Evolutionary conservation across 2,888 invertebrate species (phyloP), one percentile per base, ranked within the genome.

Genomic region (Erebia aethiops): DNA sequence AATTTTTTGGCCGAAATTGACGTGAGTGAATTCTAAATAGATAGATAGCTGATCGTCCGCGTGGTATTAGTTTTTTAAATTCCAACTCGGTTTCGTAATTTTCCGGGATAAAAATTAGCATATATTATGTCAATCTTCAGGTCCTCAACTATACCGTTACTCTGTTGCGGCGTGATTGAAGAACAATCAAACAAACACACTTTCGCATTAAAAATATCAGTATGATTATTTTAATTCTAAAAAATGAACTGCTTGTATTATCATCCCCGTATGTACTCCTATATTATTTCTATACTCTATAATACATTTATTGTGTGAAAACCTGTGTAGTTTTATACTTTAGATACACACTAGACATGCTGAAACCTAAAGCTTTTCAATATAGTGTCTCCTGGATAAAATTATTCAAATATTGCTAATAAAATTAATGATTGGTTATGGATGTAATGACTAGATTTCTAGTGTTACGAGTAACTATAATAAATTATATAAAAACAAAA

Each of bases 361-460:
- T 8, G 52, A 52, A 52, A n/a, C 52, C 52, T 16, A 52, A 10
- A 52, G 9, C 2, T 14, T 14, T 51, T 16, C 16, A 52, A 8
- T 16, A 16, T 58, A 58, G 9, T 35, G 35, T 58, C 7, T 41
- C 10, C 41, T 43, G 52, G 56, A 18, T 58, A 58, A 70, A 75
- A 76, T 74, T 62, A 73, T 68, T 61, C n/a, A 56, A 73, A 73
- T 56, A 71, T 60, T 63, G 73, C 73, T 71, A 73, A 73, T 71
- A 57, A 73, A 73, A 73, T 68, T 72, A 69, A 75, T 77, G 76
- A 49, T 43, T 41, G 11, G 16, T 67, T 67, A 76, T 77, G 75
- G 60, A 71, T 71, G 67, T 71, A 69, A 69, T 65, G 69, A 72
- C 35, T 35, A 35, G 35, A 35, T 35, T 57, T 49, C 61, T 41